Evolutionary conservation across 1,140 invertebrate species (phyloP), one percentile per base, ranked within the genome.

Genomic region (Homalodisca vitripennis): DNA sequence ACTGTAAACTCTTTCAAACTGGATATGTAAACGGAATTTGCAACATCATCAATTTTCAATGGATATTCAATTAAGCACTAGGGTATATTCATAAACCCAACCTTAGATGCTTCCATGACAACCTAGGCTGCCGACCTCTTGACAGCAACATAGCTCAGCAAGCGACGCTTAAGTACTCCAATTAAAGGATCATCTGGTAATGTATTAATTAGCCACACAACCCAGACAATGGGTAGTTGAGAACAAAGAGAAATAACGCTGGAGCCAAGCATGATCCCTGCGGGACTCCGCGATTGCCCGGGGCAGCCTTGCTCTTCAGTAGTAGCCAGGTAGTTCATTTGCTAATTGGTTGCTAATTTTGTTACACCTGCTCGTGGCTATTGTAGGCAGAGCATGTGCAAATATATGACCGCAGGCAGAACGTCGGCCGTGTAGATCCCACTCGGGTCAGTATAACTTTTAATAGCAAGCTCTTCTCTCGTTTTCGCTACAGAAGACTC

Each of bases 161-260:
- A 30, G 26, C 24, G 22, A n/a, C n/a, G 26, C 26, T 26, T 27
- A 29, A 60, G 55, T 27, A 41, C 6, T 17, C 6, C 6, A 17
- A 10, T 6, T 10, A 10, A 6, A 17, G 17, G 34, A 10, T 17
- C 6, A 41, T 41, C 34, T 41, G 34, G 34, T 41, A 17, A 41
- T 41, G 34, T 41, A 10, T 41, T 41, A 41, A 41, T 41, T 17
- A 41, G 17, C 34, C 6, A 41, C 34, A 26, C 22, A 10, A 6
- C 3, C 12, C 55, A 60, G 55, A 60, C 55, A 60, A 60, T 60
- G n/a, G 55, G 55, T 60, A 22, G 55, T 60, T 60, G 55, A 27
- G 55, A 60, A 60, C 55, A 60, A 60, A 60, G 55, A 60, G 27
- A 60, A 30, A 60, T 60, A 60, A 29, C 24, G 13, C 26, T 3